Evolutionary conservation across 2,888 invertebrate species (phyloP).

Genomic region (Chrysopilus asiliformis): DNA sequence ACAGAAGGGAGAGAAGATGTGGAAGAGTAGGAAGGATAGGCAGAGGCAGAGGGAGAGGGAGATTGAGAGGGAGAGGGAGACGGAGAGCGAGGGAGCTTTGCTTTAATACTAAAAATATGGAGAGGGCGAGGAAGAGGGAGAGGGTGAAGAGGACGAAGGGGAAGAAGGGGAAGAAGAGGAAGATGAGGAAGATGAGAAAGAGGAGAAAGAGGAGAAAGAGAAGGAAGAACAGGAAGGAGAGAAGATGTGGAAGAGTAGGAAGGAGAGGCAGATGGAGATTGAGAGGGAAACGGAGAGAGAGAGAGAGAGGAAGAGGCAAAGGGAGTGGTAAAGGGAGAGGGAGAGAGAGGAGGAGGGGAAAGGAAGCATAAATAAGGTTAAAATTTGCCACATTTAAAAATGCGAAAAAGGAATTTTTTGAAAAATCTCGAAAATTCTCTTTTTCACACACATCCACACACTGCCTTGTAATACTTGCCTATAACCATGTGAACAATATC

Average conservation of each 20-base stretch:
- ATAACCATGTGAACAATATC: too few species aligned
- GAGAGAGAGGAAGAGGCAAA: not conserved
- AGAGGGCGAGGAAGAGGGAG: not conserved
- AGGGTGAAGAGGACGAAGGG: not conserved
- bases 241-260: not conserved
- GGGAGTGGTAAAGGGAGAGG: not conserved
- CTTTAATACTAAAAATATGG: too few species aligned
- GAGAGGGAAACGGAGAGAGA: not conserved
- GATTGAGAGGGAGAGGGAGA: not conserved
- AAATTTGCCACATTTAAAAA: too few species aligned
- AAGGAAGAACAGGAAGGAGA: not conserved
- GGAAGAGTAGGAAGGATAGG: not conserved
- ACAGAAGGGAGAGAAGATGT: not conserved
- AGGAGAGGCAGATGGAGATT: too few species aligned
- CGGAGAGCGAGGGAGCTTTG: not conserved
- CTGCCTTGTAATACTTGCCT: too few species aligned
- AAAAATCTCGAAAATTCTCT: too few species aligned
- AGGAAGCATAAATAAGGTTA: too few species aligned
- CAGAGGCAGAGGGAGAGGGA: not conserved
- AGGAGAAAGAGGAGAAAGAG: not conserved
- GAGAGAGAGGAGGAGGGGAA: not conserved
- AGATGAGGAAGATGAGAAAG: not conserved
- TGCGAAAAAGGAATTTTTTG: too few species aligned
- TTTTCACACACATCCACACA: too few species aligned
- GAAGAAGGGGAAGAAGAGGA: not conserved